Conservation (phyloP, 2,113 vertebrate genomes). For the Butastur rufipennis region DNA sequence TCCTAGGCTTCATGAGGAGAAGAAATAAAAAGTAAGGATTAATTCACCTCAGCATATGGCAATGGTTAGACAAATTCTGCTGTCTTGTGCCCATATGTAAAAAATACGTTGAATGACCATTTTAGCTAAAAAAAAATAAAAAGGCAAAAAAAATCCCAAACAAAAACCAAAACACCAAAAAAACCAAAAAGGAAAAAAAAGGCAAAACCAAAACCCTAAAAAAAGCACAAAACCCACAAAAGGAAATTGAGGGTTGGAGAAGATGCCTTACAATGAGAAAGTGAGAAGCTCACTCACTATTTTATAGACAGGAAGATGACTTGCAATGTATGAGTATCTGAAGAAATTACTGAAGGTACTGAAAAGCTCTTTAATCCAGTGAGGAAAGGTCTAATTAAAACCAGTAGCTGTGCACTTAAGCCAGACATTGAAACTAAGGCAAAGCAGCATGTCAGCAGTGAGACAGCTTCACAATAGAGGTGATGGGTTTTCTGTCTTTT, state of each 20-base stretch:
- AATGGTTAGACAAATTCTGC: background rate
- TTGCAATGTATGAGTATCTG: background rate
- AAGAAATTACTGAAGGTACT: background rate
- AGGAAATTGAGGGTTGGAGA: background rate
- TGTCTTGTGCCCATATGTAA: background rate
- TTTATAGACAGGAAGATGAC: background rate
- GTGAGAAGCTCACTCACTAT: background rate
- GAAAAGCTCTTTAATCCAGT: background rate
- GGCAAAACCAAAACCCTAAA: background rate
- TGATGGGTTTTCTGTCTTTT: background rate
- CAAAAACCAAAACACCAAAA: no score
- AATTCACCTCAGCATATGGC: background rate
- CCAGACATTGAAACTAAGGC: background rate
- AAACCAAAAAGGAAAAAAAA: no score
- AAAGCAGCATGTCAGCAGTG: background rate
- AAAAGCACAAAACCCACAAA: background rate
- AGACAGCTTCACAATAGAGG: background rate
- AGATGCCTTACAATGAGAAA: background rate
- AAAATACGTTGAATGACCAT: background rate
- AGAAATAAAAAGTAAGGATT: background rate
- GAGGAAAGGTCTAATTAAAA: background rate
- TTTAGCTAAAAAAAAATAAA: background rate
- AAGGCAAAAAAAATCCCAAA: background rate
- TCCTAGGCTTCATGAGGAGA: background rate
- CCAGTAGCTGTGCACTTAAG: background rate